Evolutionary conservation across 2,797 vertebrate genomes (phyloP), one percentile per base, ranked within the genome.

Genomic region (Garrulus glandarius): DNA sequence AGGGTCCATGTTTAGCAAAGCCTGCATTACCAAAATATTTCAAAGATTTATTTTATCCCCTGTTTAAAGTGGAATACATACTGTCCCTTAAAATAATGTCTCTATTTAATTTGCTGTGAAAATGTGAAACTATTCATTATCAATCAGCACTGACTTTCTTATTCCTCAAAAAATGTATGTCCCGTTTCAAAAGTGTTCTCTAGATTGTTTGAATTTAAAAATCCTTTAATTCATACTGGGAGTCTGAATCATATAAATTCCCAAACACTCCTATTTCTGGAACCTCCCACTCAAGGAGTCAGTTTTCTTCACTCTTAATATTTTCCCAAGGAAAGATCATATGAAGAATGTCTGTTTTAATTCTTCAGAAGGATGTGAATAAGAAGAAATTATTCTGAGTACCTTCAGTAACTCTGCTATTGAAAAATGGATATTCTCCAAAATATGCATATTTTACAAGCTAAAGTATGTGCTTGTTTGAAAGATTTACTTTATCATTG

Each of bases 81-180:
- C 29, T 69, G 55, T 88, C 61, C 87, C 89, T 97, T 92, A 93
- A 97, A 94, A 92, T 53, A 92, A 29, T 86, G 84, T 19, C 50
- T 67, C 34, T 85, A 59, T 92, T 92, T 77, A 94, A 94, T 95
- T 96, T 96, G 50, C 80, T 91, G 85, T 80, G 55, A 92, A 95
- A 96, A 65, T 83, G 84, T 91, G 70, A 85, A 97, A 96, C 70
- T 87, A 93, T 96, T 97, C 81, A 94, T 88, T 96, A 89, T 95
- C 92, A 96, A 79, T 95, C 92, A 96, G 97, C 95, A 97, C 93
- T 97, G 98, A 69, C 50, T 69, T 93, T 92, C 96, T 77, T 96
- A 71, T 92, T 72, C 72, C 78, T 95, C 97, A 98, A 96, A 92
- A 86, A 97, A 88, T 20, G 72, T 96, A 87, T 59, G 67, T 85